Conservation (phyloP, 2,113 vertebrate species). For the Turnix velox region DNA sequence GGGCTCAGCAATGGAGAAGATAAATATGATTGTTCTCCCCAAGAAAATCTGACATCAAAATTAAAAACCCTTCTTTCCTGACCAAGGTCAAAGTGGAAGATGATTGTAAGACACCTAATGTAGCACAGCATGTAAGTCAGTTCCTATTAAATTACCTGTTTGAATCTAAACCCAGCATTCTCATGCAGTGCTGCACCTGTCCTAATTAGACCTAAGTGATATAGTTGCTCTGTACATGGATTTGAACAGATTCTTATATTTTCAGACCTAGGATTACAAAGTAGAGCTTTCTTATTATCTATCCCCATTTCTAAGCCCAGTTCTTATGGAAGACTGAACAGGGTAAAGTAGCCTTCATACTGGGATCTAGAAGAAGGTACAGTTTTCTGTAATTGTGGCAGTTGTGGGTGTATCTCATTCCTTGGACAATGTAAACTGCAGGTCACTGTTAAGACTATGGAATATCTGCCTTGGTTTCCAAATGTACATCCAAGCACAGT, state of each 20-base stretch:
- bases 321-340: not conserved
- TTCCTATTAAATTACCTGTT: not conserved
- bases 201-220: not conserved
- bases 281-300: not conserved
- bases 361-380: not conserved
- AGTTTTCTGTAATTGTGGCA: not conserved
- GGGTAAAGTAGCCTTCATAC: not conserved
- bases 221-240: rapidly evolving
- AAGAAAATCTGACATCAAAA: not conserved
- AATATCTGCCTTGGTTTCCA: not conserved
- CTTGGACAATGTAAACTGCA: not conserved
- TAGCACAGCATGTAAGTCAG: not conserved
- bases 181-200: not conserved
- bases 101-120: not conserved
- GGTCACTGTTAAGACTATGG: not conserved
- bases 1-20: not conserved
- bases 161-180: not conserved
- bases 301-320: not conserved
- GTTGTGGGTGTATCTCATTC: not conserved
- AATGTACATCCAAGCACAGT: not conserved
- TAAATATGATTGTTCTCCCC: not conserved
- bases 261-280: not conserved
- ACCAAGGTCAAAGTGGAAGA: not conserved
- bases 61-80: not conserved
- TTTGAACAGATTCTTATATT: not conserved